A percentile compares a stretch with the other conserved stretches of the same genome.
These are phyloP conservation scores for Ctenomys sociabilis DNA, from an alignment of 2,113 vertebrate species.

Conservation along the genomic window DNA sequence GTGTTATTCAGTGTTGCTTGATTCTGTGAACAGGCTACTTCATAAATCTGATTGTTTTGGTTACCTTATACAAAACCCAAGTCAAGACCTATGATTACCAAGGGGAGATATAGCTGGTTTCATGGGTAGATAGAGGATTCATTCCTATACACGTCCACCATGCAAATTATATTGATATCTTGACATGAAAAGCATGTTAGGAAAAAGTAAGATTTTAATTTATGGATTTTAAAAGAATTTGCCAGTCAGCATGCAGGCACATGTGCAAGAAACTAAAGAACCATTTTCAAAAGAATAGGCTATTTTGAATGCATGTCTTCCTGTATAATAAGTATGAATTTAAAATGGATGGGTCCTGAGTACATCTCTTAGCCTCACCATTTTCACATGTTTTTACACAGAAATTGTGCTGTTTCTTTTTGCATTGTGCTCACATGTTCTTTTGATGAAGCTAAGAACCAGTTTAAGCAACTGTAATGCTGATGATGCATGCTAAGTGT, in stretches of 20 bases:
- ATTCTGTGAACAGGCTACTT: neutral
- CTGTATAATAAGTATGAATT: slow-evolving; percentile 79
- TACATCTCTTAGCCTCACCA: slow-evolving; percentile 59
- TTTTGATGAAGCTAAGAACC: slow-evolving; percentile 60
- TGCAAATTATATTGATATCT: slow-evolving; percentile 62
- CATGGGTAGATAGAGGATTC: neutral
- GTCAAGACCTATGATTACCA: neutral
- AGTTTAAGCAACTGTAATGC: slow-evolving; percentile 56
- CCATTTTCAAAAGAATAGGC: slow-evolving; percentile 74
- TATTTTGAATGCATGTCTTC: slow-evolving; percentile 68
- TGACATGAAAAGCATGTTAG: slow-evolving; percentile 69
- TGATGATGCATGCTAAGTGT: neutral
- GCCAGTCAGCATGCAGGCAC: slow-evolving; percentile 64
- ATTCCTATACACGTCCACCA: slow-evolving; percentile 2
- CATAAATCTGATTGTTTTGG: neutral
- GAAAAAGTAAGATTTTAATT: slow-evolving; percentile 66
- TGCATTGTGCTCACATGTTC: slow-evolving; percentile 63
- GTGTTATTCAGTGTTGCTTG: neutral
- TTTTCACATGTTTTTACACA: slow-evolving; percentile 68
- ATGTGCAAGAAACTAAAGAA: slow-evolving; percentile 62
- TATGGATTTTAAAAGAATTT: slow-evolving; percentile 70
- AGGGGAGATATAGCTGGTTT: neutral
- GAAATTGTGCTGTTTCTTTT: slow-evolving; percentile 60
- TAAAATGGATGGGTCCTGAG: slow-evolving; percentile 72
- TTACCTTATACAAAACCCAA: neutral